Conservation (phyloP, 1,140 invertebrate genomes). For the Heliconius congener region DNA sequence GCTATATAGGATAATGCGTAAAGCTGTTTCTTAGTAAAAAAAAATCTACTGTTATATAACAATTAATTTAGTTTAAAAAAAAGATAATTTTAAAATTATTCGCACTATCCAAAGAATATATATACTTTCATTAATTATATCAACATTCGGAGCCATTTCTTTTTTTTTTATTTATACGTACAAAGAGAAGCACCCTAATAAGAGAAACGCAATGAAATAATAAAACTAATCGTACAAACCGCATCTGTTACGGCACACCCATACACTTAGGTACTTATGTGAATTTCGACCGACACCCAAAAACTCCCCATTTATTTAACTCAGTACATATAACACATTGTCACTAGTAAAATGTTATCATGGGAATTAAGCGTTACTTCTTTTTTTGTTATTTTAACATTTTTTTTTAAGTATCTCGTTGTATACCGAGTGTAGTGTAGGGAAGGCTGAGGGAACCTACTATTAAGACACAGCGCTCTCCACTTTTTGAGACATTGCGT, state of each 20-base stretch:
- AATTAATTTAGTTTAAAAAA: no score
- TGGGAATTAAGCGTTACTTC: background rate
- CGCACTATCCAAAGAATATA: no score
- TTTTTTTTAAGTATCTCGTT: background rate
- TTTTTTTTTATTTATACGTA: background rate
- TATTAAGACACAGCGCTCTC: background rate
- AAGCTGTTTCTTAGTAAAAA: no score
- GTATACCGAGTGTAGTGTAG: background rate
- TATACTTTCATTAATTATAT: background rate
- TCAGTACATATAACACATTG: conserved; percentile 12
- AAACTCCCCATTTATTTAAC: conserved; percentile 13
- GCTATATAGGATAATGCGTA: no score
- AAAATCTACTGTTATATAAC: no score
- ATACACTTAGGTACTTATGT: conserved; percentile 52
- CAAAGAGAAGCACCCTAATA: conserved; percentile 24
- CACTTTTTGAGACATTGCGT: no score
- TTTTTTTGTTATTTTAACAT: background rate
- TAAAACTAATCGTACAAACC: conserved; percentile 37
- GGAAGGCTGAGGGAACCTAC: background rate
- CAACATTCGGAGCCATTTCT: background rate
- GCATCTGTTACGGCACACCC: conserved; percentile 65
- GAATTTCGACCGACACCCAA: conserved; percentile 22
- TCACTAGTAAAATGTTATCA: conserved; percentile 1
- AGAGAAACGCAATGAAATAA: conserved; percentile 24
- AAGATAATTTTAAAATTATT: no score